These are phyloP conservation scores for Phrixothrix hirtus DNA, from an alignment of 2,888 invertebrate genomes.

Conservation along the genomic window DNA sequence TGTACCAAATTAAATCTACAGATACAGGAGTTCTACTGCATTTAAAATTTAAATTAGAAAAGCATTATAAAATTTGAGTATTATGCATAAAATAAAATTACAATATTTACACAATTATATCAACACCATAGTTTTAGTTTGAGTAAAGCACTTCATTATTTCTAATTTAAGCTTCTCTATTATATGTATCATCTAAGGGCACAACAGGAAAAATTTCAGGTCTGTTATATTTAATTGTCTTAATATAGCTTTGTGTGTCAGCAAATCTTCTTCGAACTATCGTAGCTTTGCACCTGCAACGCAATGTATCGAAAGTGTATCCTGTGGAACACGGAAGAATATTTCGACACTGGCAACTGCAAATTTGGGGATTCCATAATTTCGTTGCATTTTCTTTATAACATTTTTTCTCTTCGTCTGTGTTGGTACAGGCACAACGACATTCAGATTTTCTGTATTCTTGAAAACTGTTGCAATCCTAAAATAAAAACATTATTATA, in stretches of 20 bases:
- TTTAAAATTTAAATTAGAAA: too few species aligned
- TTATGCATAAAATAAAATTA: too few species aligned
- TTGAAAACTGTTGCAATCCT: slow-evolving; percentile 66
- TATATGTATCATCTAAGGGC: slow-evolving; percentile 9
- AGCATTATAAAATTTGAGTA: too few species aligned
- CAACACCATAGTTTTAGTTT: too few species aligned
- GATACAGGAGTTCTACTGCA: too few species aligned
- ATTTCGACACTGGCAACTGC: slow-evolving; percentile 64
- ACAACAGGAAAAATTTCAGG: slow-evolving; percentile 17
- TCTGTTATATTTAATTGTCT: slow-evolving; percentile 4
- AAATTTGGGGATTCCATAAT: slow-evolving; percentile 65
- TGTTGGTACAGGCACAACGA: slow-evolving; percentile 64
- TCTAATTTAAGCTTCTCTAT: background rate
- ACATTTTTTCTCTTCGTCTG: slow-evolving; percentile 65
- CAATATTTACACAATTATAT: too few species aligned
- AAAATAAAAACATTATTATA: too few species aligned
- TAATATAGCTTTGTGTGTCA: background rate
- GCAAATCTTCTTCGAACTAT: slow-evolving; percentile 36
- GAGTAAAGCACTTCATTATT: background rate
- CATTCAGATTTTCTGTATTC: slow-evolving; percentile 62
- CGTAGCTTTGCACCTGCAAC: slow-evolving; percentile 59
- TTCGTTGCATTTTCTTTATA: slow-evolving; percentile 57
- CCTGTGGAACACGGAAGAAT: slow-evolving; percentile 64
- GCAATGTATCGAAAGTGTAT: slow-evolving; percentile 61
- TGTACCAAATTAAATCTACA: too few species aligned